Evolutionary conservation across 1,140 invertebrate genomes (phyloP), one percentile per base, ranked within the genome.

Genomic region (Sycophaga agraensis): DNA sequence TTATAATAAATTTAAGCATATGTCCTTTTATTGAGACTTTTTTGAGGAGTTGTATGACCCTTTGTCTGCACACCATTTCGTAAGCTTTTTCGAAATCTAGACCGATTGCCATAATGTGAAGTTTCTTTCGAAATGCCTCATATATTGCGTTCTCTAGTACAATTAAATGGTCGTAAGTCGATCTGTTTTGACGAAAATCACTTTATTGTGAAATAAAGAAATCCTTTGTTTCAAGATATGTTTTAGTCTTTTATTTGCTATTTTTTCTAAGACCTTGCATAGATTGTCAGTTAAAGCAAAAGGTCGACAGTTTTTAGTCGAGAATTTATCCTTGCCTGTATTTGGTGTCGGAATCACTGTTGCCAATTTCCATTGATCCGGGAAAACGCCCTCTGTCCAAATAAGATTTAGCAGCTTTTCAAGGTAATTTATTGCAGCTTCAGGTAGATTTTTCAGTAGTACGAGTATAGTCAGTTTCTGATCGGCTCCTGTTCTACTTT

Each of bases 271-370:
- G 8, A 73, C 22, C 67, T 79, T 77, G 22, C 70, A 65, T 7
- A 76, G 9, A 45, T 56, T 68, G 12, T 62, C 67, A 17, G 76
- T 73, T n/a, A 79, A 57, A 31, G 71, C 68, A 5, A 79, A 78
- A 2, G 75, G 75, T 11, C 78, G 26, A 48, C 72, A 70, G 42
- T 54, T 74, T 4, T 37, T 22, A 0, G 65, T 39, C 1, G 39
- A 22, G 7, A n/a, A 28, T 12, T 39, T 31, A 8, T 65, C 35
- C 64, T 81, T 80, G 6, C 65, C 66, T 7, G 70, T 68, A 67
- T 80, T 80, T 2, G 48, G 66, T 22, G 80, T 71, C 1, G 70
- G 58, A 16, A 78, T 71, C 4, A 76, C 61, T 7, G 63, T 71
- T 1, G 73, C 73, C 9, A 66, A 48, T 65, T 76, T 76, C 71